Evolutionary conservation across 2,888 invertebrate species (phyloP), one percentile per base, ranked within the genome.

Genomic region (Molanna angustata): DNA sequence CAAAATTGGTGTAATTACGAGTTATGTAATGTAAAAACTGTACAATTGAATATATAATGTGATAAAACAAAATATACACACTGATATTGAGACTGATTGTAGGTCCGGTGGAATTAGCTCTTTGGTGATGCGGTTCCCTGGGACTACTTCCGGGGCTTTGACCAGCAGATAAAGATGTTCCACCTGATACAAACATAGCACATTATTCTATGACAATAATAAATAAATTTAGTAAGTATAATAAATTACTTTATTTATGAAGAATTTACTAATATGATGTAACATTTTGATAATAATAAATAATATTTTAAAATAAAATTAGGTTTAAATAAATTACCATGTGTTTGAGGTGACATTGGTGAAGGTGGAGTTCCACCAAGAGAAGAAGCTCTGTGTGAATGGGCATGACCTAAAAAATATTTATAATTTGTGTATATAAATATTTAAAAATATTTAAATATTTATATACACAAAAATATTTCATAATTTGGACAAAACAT

Each of bases 41-140:
- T n/a, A n/a, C n/a, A n/a, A n/a, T n/a, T n/a, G n/a, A n/a, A n/a
- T n/a, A n/a, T n/a, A n/a, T n/a, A n/a, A n/a, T n/a, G n/a, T n/a
- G n/a, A n/a, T n/a, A n/a, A n/a, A n/a, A n/a, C n/a, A n/a, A n/a
- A n/a, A n/a, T n/a, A n/a, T 7, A 69, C 75, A 70, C 57, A 79
- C 79, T 76, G 43, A 79, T 78, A 60, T 79, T 78, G 14, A 80
- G 67, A 57, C 77, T 79, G 40, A 78, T 75, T 0, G 79, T 77
- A 11, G 76, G 76, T n/a, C 77, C 77, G 0, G 76, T 75, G 0
- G 77, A 76, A 61, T 76, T 76, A 0, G 76, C 77, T 47, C 77
- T 61, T 45, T 77, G 76, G 33, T 77, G 77, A 19, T 60, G 57
- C 56, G 76, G 76, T 11, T 66, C 61, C 35, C 60, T 61, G 3